Conservation (phyloP, 1,140 invertebrate genomes). For the Papilio aristodemus region DNA sequence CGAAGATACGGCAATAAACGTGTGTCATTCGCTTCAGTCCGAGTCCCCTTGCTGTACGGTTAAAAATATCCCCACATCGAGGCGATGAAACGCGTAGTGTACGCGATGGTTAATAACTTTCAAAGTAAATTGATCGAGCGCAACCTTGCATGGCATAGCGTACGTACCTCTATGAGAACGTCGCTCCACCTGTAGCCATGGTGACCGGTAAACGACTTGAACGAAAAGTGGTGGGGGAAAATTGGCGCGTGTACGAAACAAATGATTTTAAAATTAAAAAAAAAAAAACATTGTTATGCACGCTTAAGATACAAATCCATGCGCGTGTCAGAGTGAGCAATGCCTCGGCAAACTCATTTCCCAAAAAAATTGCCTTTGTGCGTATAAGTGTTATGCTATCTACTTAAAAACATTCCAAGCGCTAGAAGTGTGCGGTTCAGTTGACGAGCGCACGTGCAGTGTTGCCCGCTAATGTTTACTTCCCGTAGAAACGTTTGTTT, state of each 20-base stretch:
- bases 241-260: not conserved
- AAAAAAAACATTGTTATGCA: not conserved
- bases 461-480: slow-evolving; percentile 52
- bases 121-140: slow-evolving; percentile 40
- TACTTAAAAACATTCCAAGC: slow-evolving; percentile 32
- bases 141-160: slow-evolving; percentile 35
- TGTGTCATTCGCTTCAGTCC: slow-evolving; percentile 31
- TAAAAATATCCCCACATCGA: slow-evolving; percentile 30
- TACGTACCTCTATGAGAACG: slow-evolving; percentile 23
- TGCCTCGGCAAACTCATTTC: not conserved
- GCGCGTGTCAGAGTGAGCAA: not conserved
- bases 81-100: slow-evolving; percentile 31
- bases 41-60: slow-evolving; percentile 30
- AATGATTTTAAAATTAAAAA: not conserved
- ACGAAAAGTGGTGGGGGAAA: not conserved
- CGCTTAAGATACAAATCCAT: not conserved
- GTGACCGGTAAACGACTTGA: not conserved
- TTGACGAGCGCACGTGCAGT: slow-evolving; percentile 51
- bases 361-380: not conserved
- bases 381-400: slow-evolving; percentile 12
- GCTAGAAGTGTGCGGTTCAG: not conserved
- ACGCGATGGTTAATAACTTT: slow-evolving; percentile 40
- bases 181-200: slow-evolving; percentile 28
- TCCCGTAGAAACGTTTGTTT: slow-evolving; percentile 49
- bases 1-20: slow-evolving; percentile 31